phyloP scores from a whole-genome alignment of 1,140 invertebrate genomes.

The Holcopasites calliopsidis region DNA sequence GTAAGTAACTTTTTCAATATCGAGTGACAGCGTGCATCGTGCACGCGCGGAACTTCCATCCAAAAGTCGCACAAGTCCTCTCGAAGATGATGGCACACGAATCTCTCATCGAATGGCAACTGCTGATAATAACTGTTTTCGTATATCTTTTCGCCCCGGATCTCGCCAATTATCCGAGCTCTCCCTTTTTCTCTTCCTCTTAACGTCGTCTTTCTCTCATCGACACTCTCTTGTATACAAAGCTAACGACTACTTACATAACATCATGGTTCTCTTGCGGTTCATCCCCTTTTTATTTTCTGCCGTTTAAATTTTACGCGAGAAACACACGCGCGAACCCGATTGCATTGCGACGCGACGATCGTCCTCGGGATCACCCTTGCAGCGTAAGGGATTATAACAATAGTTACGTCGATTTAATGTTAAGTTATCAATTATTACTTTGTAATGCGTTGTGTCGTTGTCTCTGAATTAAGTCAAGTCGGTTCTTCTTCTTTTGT shows the following conservation, averaged over 20 bases:
- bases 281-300: slow-evolving; percentile 1
- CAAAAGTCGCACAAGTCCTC: slow-evolving; percentile 69
- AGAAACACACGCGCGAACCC: slow-evolving; percentile 40
- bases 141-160: slow-evolving; percentile 9
- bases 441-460: slow-evolving; percentile 79
- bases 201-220: slow-evolving; percentile 36
- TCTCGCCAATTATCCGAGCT: slow-evolving; percentile 34
- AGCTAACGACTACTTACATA: slow-evolving; percentile 69
- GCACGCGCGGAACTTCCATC: slow-evolving; percentile 12
- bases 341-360: slow-evolving; percentile 27
- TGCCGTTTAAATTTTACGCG: background rate
- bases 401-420: slow-evolving; percentile 65
- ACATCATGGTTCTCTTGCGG: slow-evolving; percentile 35
- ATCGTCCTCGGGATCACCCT: slow-evolving; percentile 42
- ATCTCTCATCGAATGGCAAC: slow-evolving; percentile 62
- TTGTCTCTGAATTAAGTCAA: slow-evolving; percentile 79
- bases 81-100: slow-evolving; percentile 55
- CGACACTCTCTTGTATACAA: slow-evolving; percentile 65
- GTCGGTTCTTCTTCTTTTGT: slow-evolving; percentile 39
- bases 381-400: slow-evolving; percentile 53
- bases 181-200: slow-evolving; percentile 38
- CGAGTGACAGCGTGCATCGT: slow-evolving; percentile 5
- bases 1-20: background rate
- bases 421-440: slow-evolving; percentile 73
- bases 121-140: slow-evolving; percentile 51